Conservation (phyloP, 2,113 vertebrate species). For the Scortum barcoo region DNA sequence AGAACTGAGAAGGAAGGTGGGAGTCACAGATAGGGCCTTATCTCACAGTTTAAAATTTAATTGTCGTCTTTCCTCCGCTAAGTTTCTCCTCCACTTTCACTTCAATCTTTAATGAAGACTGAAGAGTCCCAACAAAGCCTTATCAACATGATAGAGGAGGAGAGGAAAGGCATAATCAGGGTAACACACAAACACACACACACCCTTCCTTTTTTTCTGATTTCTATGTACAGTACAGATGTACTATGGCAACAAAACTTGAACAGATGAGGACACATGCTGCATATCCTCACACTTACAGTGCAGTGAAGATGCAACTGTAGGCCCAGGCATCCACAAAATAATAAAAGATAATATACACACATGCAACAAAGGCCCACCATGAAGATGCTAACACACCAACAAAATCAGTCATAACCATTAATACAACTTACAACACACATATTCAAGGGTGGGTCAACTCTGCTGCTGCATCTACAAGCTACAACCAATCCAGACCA, state of each 20-base stretch:
- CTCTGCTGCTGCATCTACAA: not conserved
- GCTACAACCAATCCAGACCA: not conserved
- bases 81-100: constrained; percentile 63
- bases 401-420: not conserved
- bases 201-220: no score
- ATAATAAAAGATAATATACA: not conserved
- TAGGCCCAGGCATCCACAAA: no score
- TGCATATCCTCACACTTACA: not conserved
- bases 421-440: not conserved
- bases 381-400: not conserved
- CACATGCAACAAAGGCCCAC: not conserved
- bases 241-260: not conserved
- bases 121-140: constrained; percentile 78
- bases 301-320: not conserved
- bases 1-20: constrained; percentile 63
- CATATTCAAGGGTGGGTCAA: not conserved
- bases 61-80: constrained; percentile 71
- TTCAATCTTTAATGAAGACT: constrained; percentile 85
- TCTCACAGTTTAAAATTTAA: constrained; percentile 79
- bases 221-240: not conserved
- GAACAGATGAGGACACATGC: no score
- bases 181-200: not conserved
- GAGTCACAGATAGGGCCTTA: constrained; percentile 78
- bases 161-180: constrained; percentile 40
- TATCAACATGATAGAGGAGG: constrained; percentile 77